A percentile compares a stretch with the other conserved stretches of the same genome.
phyloP scores from a whole-genome alignment of 2,113 vertebrate genomes.

The Dermatemys mawii region DNA sequence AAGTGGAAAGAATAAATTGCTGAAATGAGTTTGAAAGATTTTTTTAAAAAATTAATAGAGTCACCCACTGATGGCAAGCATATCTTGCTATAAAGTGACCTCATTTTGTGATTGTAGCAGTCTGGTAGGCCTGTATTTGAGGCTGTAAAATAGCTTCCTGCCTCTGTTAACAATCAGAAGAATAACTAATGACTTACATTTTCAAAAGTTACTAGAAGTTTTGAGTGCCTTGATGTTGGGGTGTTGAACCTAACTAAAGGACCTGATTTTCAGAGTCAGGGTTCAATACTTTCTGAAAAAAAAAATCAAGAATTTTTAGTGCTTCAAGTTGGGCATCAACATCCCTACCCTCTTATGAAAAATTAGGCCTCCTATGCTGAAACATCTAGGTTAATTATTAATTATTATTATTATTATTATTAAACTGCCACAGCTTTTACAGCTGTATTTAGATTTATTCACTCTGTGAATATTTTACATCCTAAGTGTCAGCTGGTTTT shows the following conservation, averaged over 20 bases:
- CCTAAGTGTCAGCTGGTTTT: neutral
- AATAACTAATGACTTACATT: neutral
- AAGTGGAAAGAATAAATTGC: neutral
- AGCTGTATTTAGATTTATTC: neutral
- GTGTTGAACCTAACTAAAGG: neutral
- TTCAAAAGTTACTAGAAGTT: neutral
- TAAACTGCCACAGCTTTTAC: neutral
- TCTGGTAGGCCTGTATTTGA: neutral
- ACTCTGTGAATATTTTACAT: neutral
- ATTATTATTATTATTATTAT: too few species aligned
- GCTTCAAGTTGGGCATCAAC: fast-evolving
- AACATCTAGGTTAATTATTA: neutral
- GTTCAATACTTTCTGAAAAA: neutral
- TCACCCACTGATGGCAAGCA: neutral
- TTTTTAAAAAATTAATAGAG: neutral
- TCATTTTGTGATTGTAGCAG: neutral
- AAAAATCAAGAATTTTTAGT: neutral
- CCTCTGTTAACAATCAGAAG: neutral
- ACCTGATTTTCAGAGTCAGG: neutral
- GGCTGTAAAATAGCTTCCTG: neutral
- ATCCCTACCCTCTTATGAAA: neutral
- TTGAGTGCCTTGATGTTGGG: neutral
- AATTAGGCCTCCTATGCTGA: neutral
- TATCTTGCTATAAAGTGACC: neutral
- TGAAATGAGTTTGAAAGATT: neutral